phyloP scores from a whole-genome alignment of 2,888 invertebrate genomes.

The Ichneumoninae sp. region DNA sequence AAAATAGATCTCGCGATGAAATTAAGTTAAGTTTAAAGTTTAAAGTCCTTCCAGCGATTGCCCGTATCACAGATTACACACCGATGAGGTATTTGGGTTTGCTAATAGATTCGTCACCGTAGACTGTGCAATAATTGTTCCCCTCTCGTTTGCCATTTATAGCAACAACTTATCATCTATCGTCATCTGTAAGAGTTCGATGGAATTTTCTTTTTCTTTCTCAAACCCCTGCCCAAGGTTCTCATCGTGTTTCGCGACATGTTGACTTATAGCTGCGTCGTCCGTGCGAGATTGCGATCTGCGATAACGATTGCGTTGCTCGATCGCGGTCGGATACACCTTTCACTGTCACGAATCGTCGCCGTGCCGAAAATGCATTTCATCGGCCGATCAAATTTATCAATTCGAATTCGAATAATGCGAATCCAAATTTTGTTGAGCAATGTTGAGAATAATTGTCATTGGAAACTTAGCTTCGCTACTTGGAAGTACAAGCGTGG shows the following conservation, averaged over 20 bases:
- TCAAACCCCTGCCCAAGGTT: slow-evolving; percentile 14
- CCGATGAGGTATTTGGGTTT: background rate
- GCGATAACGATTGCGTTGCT: slow-evolving; percentile 16
- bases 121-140: background rate
- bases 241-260: slow-evolving; percentile 50
- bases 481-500: too few species aligned
- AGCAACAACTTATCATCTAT: background rate
- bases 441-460: background rate
- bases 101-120: background rate
- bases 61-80: background rate
- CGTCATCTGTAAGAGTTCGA: slow-evolving; percentile 46
- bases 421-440: background rate
- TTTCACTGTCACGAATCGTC: background rate
- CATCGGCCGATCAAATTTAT: background rate
- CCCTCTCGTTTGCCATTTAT: background rate
- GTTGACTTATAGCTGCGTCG: slow-evolving; percentile 10
- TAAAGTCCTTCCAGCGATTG: background rate
- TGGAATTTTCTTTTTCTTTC: slow-evolving; percentile 54
- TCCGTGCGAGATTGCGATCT: background rate
- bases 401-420: background rate
- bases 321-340: background rate
- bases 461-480: too few species aligned
- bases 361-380: background rate
- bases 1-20: background rate
- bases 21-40: background rate